Evolutionary conservation across 2,113 vertebrate species (phyloP), one percentile per base, ranked within the genome.

Genomic region (Poeciliopsis retropinna): DNA sequence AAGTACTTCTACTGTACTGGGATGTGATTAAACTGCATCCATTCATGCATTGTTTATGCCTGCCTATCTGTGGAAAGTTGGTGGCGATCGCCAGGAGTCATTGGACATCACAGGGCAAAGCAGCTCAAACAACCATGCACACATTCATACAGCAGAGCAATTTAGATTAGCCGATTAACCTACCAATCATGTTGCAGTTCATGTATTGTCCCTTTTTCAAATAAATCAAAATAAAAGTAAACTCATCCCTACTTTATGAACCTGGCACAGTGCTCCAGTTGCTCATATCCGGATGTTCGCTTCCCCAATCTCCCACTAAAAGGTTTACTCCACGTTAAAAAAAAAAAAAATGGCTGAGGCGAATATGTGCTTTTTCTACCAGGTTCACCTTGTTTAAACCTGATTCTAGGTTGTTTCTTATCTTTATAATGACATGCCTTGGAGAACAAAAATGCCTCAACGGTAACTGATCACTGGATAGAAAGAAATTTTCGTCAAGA

Each of bases 1-100:
- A 83, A 74, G 72, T 65, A 73, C 67, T 66, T 67, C 47, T 32
- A 31, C 71, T 69, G 39, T 34, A 39, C 60, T 47, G 29, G 15
- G 39, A 70, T 79, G 22, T 8, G 22, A 72, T 78, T 85, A 75
- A 8, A 25, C 7, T n/a, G 25, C 22, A 25, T 57, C 51, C 19
- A 54, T 54, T 17, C 51, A 54, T 54, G 22, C 51, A 54, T n/a
- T 54, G 51, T 25, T 3, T 17, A 11, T 8, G 8, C 51, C 22
- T 6, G 3, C 22, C 5, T 25, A 57, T 25, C 19, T 2, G 22
- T n/a, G 51, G 10, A 57, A 25, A 14, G 44, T n/a, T 25, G 51
- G 17, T 57, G 51, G 17, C 51, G 1, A n/a, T n/a, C 51, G 10
- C 25, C 25, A 57, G 51, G 22, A 25, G 22, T n/a, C 51, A 57